A percentile compares a stretch with the other conserved stretches of the same genome.
These are phyloP conservation scores for Monochamus alternatus DNA, from an alignment of 2,888 invertebrate species.

Conservation along the genomic window DNA sequence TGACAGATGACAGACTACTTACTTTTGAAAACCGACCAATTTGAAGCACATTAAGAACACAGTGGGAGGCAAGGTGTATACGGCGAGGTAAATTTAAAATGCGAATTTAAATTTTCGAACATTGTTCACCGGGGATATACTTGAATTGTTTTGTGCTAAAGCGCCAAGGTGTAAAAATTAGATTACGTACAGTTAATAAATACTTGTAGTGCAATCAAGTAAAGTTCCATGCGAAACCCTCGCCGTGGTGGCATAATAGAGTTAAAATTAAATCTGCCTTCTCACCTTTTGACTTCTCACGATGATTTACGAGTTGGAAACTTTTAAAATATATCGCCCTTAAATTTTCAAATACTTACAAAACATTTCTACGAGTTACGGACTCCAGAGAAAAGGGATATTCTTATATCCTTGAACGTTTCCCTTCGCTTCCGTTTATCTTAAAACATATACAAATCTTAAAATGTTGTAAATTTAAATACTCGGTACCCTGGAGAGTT, in stretches of 20 bases:
- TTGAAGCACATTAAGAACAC: no score
- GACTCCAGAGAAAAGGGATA: constrained; percentile 51
- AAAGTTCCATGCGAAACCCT: constrained; percentile 40
- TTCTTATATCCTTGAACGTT: constrained; percentile 46
- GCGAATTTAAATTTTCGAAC: background rate
- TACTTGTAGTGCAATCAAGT: constrained; percentile 41
- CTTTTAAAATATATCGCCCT: constrained; percentile 64
- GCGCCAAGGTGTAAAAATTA: constrained; percentile 3
- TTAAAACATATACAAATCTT: constrained; percentile 49
- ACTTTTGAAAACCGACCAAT: no score
- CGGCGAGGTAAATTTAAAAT: background rate
- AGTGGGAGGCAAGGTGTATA: no score
- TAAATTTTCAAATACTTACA: constrained; percentile 50
- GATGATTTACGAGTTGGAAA: constrained; percentile 65
- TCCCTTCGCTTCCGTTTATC: constrained; percentile 42
- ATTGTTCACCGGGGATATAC: no score
- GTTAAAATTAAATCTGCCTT: constrained; percentile 67
- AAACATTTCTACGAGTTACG: constrained; percentile 58
- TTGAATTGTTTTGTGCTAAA: background rate
- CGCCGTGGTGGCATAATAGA: constrained; percentile 59
- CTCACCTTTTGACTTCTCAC: constrained; percentile 66
- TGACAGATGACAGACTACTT: no score
- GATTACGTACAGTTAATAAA: constrained; percentile 29
- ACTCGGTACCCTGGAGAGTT: constrained; percentile 45
- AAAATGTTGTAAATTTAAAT: constrained; percentile 54